Evolutionary conservation across 2,888 invertebrate genomes (phyloP).

Genomic region (Tribolium freemani): DNA sequence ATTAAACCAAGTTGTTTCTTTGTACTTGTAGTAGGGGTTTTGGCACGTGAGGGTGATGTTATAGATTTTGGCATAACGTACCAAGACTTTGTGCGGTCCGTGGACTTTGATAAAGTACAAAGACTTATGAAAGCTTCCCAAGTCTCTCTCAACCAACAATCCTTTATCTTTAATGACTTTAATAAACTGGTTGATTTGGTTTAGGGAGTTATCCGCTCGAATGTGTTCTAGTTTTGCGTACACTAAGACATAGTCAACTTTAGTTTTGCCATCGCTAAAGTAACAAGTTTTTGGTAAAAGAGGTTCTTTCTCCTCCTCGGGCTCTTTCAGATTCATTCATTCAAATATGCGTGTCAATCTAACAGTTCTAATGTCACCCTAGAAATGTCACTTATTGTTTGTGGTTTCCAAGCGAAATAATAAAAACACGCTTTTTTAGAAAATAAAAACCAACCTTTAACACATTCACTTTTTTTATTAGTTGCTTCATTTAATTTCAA

Average conservation of each 20-base stretch:
- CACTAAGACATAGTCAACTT: constrained; percentile 21
- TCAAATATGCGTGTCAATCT: not conserved
- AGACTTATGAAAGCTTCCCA: constrained; percentile 1
- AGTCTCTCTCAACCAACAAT: not conserved
- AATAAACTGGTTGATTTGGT: constrained; percentile 2
- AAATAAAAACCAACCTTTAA: too few relatives aligned
- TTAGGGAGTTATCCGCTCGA: not conserved
- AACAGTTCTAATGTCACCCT: not conserved
- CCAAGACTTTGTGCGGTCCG: not conserved
- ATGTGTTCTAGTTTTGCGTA: not conserved
- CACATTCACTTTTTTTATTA: too few relatives aligned
- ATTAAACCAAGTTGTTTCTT: not conserved
- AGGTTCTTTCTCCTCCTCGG: constrained; percentile 8
- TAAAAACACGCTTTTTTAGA: too few relatives aligned
- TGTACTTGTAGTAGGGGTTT: constrained; percentile 15
- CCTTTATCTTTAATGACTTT: not conserved
- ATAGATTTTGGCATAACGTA: not conserved
- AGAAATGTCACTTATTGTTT: too few relatives aligned
- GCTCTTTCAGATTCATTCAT: not conserved
- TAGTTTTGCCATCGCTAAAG: constrained; percentile 6
- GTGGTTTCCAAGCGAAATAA: too few relatives aligned
- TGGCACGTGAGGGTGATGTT: constrained; percentile 1
- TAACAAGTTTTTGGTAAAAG: constrained; percentile 13
- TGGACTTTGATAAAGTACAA: constrained; percentile 14
- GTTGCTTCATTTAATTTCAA: too few relatives aligned